phyloP scores from a whole-genome alignment of 2,888 invertebrate genomes.

The Campoletis raptor region DNA sequence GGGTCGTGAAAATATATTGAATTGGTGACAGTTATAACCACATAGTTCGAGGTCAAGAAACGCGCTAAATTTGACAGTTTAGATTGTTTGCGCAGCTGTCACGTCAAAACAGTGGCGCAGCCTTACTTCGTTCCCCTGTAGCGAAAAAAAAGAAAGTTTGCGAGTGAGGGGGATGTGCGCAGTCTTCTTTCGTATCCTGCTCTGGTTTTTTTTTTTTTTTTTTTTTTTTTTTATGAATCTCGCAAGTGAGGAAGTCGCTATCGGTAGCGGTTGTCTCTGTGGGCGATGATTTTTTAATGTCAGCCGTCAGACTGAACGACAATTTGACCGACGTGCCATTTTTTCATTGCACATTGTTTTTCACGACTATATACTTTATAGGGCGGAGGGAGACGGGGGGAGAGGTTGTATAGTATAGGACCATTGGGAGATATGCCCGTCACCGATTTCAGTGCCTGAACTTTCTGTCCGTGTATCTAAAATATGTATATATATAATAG shows the following conservation, averaged over 20 bases:
- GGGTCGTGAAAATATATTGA: background rate
- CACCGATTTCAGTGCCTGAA: conserved; percentile 54
- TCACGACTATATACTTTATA: conserved; percentile 61
- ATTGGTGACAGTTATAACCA: background rate
- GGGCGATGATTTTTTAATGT: conserved; percentile 72
- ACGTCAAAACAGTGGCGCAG: conserved; percentile 18
- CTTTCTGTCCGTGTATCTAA: conserved; percentile 27
- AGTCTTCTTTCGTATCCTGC: background rate
- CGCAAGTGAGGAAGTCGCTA: conserved; percentile 13
- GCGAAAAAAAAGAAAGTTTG: background rate
- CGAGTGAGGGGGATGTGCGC: too few relatives aligned
- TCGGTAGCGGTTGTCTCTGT: conserved; percentile 48
- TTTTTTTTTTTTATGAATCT: conserved; percentile 22
- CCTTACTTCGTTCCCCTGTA: conserved; percentile 19
- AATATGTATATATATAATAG: background rate
- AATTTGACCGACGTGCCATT: conserved; percentile 75
- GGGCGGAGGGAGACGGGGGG: background rate
- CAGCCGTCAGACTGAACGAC: conserved; percentile 67
- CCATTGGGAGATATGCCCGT: conserved; percentile 40
- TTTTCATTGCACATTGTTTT: conserved; percentile 71
- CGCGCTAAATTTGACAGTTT: conserved; percentile 1
- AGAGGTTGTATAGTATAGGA: background rate
- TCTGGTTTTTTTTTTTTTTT: conserved; percentile 13
- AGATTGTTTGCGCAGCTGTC: background rate
- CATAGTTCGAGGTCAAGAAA: conserved; percentile 4